Evolutionary conservation across 2,888 invertebrate species (phyloP).

Genomic region (Cacoxenus indagator): DNA sequence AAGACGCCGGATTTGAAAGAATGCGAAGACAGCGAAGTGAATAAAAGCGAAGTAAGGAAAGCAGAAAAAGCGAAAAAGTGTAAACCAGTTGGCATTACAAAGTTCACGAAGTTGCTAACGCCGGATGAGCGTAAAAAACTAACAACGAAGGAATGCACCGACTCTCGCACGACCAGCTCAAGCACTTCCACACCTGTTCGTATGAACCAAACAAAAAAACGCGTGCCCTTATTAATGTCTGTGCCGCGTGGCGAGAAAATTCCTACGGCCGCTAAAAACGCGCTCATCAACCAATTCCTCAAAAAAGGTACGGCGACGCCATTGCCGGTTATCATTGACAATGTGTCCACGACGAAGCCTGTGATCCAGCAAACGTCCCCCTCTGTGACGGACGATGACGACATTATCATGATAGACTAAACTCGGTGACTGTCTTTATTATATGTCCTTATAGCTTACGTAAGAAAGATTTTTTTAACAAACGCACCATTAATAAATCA

Average conservation of each 20-base stretch:
- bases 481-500: not conserved
- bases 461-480: not conserved
- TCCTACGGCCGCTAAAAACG: conserved; percentile 62
- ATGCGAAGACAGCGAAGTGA: conserved; percentile 23
- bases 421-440: not conserved
- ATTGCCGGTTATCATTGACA: not conserved
- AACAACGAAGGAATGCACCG: conserved; percentile 9
- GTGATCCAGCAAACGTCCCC: not conserved
- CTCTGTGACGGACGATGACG: conserved; percentile 1
- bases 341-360: not conserved
- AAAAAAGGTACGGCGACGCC: conserved; percentile 49
- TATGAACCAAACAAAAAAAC: conserved; percentile 54
- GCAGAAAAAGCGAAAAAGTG: not conserved
- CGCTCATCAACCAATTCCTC: conserved; percentile 72
- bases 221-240: conserved; percentile 68
- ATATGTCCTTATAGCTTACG: not conserved
- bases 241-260: conserved; percentile 65
- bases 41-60: conserved; percentile 23
- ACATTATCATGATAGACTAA: conserved; percentile 11
- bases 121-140: conserved; percentile 7
- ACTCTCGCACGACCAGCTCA: not conserved
- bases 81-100: not conserved
- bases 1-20: conserved; percentile 21
- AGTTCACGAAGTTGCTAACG: not conserved
- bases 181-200: not conserved